Evolutionary conservation across 2,797 vertebrate species (phyloP), one percentile per base, ranked within the genome.

Genomic region (Galago senegalensis): DNA sequence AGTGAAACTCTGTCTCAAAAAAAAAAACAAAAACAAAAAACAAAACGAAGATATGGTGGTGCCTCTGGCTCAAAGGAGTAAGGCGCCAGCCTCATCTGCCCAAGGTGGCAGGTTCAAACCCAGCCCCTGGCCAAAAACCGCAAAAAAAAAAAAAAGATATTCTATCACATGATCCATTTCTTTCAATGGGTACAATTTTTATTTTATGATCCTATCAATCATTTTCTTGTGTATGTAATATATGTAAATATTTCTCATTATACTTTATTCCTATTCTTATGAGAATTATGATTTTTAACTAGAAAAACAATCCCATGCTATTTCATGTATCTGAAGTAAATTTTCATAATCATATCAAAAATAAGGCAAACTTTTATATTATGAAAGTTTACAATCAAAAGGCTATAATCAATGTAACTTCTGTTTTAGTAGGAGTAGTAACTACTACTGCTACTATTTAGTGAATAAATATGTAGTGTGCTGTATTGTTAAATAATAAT

Each of bases 281-380:
- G 10, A 5, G 14, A 91, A 91, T 84, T n/a, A 73, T 89, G 18
- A 72, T 91, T 89, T 94, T 92, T 25, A 95, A 81, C 18, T 90
- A 81, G 34, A 91, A 82, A 85, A 81, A 63, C 13, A 58, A 43
- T 80, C 25, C 3, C 46, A 37, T n/a, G 46, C 27, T 93, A 34
- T 95, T 79, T 95, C 65, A 69, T 85, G n/a, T 81, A 72, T 88
- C 37, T 92, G 67, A 67, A 58, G 9, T 81, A 85, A 90, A 73
- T 34, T 20, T 83, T 89, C 14, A 29, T 53, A 85, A 84, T 95
- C 84, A 88, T 67, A 60, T 65, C 31, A 93, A 93, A 11, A 91
- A 56, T 82, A 82, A 89, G 21, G 2, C 13, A 77, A 73, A 56
- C 2, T 43, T 93, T 60, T 65, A 60, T 85, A 82, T 53, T 53